Evolutionary conservation across 2,888 invertebrate species (phyloP), one percentile per base, ranked within the genome.

Genomic region (Morinoia aosen): DNA sequence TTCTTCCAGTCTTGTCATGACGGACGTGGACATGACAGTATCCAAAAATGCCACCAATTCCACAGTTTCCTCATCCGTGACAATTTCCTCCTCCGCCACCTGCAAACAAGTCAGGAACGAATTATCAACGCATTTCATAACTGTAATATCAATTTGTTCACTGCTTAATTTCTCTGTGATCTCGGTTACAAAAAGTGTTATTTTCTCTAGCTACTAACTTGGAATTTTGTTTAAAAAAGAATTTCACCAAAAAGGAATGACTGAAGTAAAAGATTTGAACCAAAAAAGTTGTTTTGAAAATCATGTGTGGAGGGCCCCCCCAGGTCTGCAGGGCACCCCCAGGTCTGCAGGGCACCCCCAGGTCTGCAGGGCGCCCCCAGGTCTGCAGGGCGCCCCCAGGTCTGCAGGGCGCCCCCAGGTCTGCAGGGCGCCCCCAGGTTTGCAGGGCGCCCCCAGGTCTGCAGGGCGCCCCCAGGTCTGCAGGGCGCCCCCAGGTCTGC

Each of bases 21-120:
- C 95, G 16, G 61, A 61, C 16, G 95, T 95, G 57, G 39, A 58
- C 91, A 96, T 93, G n/a, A 96, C 91, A 4, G 95, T 61, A 40
- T 95, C 90, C 58, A 95, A 64, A 58, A 95, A 91, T 16, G 64
- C 64, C 33, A 39, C 40, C 58, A 95, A 7, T 58, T 95, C 95
- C 25, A 25, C 16, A 12, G 5, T 2, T 40, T 95, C 95, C 56
- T 95, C 95, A 5, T 12, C 12, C 64, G 64, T 88, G 88, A n/a
- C 33, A 39, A 56, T 64, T 48, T 95, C 95, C 33, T 48, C 93
- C 57, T 93, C 93, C 57, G 93, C 10, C 57, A 93, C 93, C 93
- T 93, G 56, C 0, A 90, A 90, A 14, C 14, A 16, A 48, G 48
- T 48, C 40, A 90, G 39, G 90, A 64, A 33, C 33, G 33, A 25